Base-by-base conservation (phyloP, 2,888 invertebrate genomes). In the Drosophila demipolita region DNA sequence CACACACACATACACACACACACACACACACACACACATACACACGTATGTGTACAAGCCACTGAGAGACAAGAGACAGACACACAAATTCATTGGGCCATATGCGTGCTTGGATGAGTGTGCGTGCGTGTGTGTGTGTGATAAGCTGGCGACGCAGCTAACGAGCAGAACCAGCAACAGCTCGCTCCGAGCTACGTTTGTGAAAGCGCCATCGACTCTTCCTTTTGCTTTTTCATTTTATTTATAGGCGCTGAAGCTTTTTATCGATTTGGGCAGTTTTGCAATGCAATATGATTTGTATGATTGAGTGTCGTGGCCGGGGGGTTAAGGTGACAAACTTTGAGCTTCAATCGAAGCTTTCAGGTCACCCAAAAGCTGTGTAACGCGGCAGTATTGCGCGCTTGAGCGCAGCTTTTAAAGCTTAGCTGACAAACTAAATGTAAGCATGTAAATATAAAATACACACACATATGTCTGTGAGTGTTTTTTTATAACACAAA, bases 71-170 rank as follows among this genome's bases (percentile, higher is more conserved):
- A 45, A 49, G 49, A 48, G 42, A 35, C 42, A 67, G 26, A 58
- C 38, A 57, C 33, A 40, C 35, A 33, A 50, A 33, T 26, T 45
- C 36, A 59, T 54, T 53, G 62, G 75, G 53, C 69, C 65, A 53
- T 61, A 50, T 68, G 63, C 50, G 55, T 62, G 32, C 38, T 26
- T 42, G 33, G 60, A 12, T 55, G 7, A 29, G 23, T 66, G 23
- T 59, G 20, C 50, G 52, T 48, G 49, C 42, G 55, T 68, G 59
- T 68, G 69, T 42, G 49, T 57, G 75, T 75, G 64, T 81, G 84
- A 84, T 79, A 82, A 89, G 89, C 87, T 89, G 76, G 59, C 75
- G 65, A 81, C 84, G 84, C 89, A 84, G 83, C 78, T 69, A 73
- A 58, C 66, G 61, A 62, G 52, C 69, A 62, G 70, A 65, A 12